These are phyloP conservation scores for Samia ricini DNA, from an alignment of 1,140 invertebrate genomes.

Conservation along the genomic window DNA sequence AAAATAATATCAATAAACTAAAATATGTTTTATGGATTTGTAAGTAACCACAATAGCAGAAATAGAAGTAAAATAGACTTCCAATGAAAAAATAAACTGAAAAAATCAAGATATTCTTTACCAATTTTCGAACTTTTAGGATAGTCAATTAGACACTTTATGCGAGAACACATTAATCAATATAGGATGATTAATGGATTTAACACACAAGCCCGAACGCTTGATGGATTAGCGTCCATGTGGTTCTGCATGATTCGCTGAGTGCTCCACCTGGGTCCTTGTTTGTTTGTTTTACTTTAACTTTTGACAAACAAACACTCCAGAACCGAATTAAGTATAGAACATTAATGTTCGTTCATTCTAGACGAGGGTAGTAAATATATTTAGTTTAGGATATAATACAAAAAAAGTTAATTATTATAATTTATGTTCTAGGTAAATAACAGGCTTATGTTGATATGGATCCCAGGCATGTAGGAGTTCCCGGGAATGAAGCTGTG, in stretches of 20 bases:
- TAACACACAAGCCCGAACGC: constrained; percentile 55
- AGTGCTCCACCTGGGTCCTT: constrained; percentile 61
- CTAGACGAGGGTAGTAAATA: neutral
- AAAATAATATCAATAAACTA: too few relatives aligned
- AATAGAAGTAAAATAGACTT: too few relatives aligned
- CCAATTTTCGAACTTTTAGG: constrained; percentile 29
- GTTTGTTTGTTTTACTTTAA: constrained; percentile 30
- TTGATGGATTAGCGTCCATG: constrained; percentile 74
- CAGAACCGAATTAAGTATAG: neutral
- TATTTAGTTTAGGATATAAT: neutral
- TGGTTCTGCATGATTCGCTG: constrained; percentile 70
- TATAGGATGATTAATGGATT: constrained; percentile 72
- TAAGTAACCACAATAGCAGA: too few relatives aligned
- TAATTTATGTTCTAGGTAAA: too few relatives aligned
- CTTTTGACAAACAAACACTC: constrained; percentile 13
- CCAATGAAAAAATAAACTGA: constrained; percentile 7
- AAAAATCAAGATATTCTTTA: constrained; percentile 37
- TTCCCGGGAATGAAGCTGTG: too few relatives aligned
- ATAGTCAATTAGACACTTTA: constrained; percentile 48
- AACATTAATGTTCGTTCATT: neutral
- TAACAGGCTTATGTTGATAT: too few relatives aligned
- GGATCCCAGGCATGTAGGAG: too few relatives aligned
- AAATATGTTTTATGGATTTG: too few relatives aligned
- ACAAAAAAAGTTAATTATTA: too few relatives aligned
- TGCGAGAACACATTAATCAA: constrained; percentile 71